A percentile compares a stretch with the other conserved stretches of the same genome.
phyloP scores from a whole-genome alignment of 2,797 vertebrate species.

The Enteromius fasciolatus region DNA sequence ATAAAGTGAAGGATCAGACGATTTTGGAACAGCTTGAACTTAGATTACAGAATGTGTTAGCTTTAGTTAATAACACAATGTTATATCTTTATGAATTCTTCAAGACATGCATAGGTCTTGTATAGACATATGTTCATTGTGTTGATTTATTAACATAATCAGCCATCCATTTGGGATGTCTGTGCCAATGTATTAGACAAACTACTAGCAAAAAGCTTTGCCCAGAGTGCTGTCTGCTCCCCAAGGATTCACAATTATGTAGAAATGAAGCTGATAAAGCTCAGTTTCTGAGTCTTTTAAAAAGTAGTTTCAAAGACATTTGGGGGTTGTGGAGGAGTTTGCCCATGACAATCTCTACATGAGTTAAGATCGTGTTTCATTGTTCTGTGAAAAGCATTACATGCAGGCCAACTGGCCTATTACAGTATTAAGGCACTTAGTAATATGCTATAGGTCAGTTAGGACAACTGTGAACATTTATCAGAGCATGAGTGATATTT shows the following conservation, averaged over 20 bases:
- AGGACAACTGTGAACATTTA: constrained; percentile 3
- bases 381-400: constrained; percentile 1
- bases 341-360: constrained; percentile 5
- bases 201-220: constrained; percentile 1
- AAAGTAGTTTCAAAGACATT: background rate
- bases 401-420: background rate
- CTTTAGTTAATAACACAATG: background rate
- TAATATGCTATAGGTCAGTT: background rate
- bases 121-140: background rate
- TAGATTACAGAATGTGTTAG: background rate
- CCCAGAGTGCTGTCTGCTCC: background rate
- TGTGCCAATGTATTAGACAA: constrained; percentile 2
- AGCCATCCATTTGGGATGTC: background rate
- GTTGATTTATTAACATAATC: background rate
- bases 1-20: constrained; percentile 4
- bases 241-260: background rate
- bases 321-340: background rate
- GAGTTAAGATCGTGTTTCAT: constrained; percentile 9
- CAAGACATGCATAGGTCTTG: background rate
- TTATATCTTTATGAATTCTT: background rate
- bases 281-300: constrained; percentile 2
- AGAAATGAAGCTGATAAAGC: constrained; percentile 13
- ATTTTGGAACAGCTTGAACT: background rate
- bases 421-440: constrained; percentile 5
- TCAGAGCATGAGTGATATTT: background rate